These are phyloP conservation scores for Petrolisthes manimaculis DNA, from an alignment of 2,888 invertebrate genomes.

Conservation along the genomic window DNA sequence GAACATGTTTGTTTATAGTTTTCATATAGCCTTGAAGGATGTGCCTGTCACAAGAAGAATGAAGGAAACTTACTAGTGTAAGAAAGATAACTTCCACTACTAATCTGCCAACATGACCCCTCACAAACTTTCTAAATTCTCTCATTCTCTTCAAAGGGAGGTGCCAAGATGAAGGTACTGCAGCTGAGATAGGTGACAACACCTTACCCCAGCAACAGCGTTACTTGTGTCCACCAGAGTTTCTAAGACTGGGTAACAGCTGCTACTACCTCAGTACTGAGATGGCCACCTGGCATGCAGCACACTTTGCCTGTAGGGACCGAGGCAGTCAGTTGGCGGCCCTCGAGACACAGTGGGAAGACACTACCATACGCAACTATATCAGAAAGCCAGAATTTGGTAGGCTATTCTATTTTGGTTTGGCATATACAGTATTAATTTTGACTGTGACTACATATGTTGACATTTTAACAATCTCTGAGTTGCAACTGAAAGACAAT, in stretches of 20 bases:
- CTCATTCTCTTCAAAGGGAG: not conserved
- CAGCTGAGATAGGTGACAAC: not conserved
- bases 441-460: not conserved
- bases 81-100: no score
- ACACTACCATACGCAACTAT: slow-evolving; percentile 74
- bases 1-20: no score
- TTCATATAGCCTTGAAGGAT: no score
- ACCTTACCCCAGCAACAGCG: not conserved
- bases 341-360: slow-evolving; percentile 76
- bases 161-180: not conserved
- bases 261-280: slow-evolving; percentile 82
- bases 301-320: slow-evolving; percentile 80
- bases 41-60: no score
- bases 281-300: slow-evolving; percentile 79
- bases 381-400: slow-evolving; percentile 75
- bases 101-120: no score
- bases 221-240: slow-evolving; percentile 77
- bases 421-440: not conserved
- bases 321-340: slow-evolving; percentile 78
- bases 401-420: slow-evolving; percentile 68
- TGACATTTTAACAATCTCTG: not conserved
- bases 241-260: slow-evolving; percentile 80
- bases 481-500: not conserved
- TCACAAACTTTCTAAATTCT: not conserved
- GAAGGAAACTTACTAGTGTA: no score